phyloP scores from a whole-genome alignment of 2,888 invertebrate genomes.

The Phengaris arion region DNA sequence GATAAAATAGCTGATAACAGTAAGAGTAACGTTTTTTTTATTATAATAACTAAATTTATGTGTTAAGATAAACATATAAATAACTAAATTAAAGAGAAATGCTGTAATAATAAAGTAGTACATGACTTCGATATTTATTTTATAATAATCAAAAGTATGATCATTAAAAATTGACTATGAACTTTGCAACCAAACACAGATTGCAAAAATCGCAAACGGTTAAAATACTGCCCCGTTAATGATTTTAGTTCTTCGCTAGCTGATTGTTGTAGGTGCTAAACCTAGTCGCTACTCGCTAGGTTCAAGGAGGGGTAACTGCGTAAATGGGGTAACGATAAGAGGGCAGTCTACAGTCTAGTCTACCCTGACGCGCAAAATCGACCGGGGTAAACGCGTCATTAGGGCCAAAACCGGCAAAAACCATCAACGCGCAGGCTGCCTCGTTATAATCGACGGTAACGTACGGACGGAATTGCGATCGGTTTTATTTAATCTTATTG shows the following conservation, averaged over 20 bases:
- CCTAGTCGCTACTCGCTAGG: constrained; percentile 19
- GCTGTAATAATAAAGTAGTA: constrained; percentile 4
- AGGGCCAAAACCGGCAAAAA: constrained; percentile 5
- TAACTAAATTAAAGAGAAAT: constrained; percentile 1
- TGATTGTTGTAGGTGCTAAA: constrained; percentile 12
- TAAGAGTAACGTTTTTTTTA: neutral
- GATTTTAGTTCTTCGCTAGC: constrained; percentile 1
- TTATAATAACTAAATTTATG: too few species aligned
- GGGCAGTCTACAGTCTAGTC: constrained; percentile 19
- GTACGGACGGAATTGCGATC: too few species aligned
- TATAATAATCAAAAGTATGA: neutral
- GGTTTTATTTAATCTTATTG: constrained; percentile 18
- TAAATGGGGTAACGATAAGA: constrained; percentile 16
- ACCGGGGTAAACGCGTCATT: constrained; percentile 16
- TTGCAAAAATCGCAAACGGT: neutral
- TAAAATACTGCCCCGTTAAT: neutral
- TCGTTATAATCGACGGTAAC: constrained; percentile 15
- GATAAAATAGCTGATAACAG: constrained; percentile 19
- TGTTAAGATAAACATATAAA: neutral
- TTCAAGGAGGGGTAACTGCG: constrained; percentile 13
- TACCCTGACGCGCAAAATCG: constrained; percentile 15
- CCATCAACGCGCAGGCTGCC: neutral
- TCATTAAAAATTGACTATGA: neutral
- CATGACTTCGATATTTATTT: neutral
- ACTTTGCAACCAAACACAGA: neutral